Evolutionary conservation across 2,113 vertebrate species (phyloP).

Genomic region (Leucoraja erinaceus): DNA sequence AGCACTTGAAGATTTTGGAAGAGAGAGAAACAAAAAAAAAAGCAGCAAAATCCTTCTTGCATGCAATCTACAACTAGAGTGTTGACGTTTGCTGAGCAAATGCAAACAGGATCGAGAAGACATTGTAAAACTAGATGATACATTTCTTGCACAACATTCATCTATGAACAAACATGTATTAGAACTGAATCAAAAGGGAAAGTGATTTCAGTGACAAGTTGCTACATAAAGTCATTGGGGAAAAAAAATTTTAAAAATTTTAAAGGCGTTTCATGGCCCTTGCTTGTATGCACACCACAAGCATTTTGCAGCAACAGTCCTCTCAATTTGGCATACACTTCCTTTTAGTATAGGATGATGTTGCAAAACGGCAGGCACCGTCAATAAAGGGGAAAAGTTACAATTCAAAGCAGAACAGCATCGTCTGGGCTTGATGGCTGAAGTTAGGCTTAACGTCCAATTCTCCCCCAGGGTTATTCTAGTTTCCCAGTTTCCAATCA

Average conservation of each 20-base stretch:
- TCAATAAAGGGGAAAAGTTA: background rate
- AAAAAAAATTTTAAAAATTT: too few species aligned
- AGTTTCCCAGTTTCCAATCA: background rate
- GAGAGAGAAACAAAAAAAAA: too few species aligned
- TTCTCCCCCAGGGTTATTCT: too few species aligned
- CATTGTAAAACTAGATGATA: background rate
- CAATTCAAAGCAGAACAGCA: background rate
- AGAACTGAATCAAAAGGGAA: background rate
- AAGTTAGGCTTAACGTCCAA: background rate
- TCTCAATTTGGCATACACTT: background rate
- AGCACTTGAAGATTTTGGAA: slow-evolving; percentile 24
- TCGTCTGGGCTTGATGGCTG: background rate
- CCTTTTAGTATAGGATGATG: background rate
- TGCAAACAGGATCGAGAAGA: background rate
- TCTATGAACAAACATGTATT: background rate
- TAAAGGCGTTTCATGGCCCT: background rate
- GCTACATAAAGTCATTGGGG: too few species aligned
- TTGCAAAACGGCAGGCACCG: background rate
- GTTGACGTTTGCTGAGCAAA: background rate
- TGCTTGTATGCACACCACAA: background rate
- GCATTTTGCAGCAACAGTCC: background rate
- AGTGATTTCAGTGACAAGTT: background rate
- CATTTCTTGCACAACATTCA: background rate
- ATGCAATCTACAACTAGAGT: slow-evolving; percentile 22
- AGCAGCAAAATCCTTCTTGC: background rate